These are phyloP conservation scores for Parazoanthus atlanticus DNA, from an alignment of 92 coral and sea anemone genomes.

Conservation along the genomic window DNA sequence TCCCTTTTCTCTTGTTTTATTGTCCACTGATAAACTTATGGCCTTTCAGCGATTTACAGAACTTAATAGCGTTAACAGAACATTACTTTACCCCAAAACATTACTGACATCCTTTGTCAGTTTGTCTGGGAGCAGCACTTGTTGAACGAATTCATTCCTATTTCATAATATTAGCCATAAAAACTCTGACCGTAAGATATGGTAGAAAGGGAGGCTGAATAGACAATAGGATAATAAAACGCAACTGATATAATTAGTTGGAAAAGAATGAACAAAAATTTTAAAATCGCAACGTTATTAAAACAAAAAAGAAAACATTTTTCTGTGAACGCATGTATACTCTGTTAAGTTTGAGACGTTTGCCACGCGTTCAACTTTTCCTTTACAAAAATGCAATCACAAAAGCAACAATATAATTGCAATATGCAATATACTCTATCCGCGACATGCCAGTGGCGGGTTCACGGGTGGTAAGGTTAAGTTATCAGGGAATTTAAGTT, in stretches of 20 bases:
- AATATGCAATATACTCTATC: conserved; percentile 9
- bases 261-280: not conserved
- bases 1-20: not conserved
- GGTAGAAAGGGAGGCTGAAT: not conserved
- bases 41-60: not conserved
- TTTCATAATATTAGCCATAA: not conserved
- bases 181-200: not conserved
- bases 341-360: no score
- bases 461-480: conserved; percentile 1
- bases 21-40: not conserved
- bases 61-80: not conserved
- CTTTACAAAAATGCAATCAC: not conserved
- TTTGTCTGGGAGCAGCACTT: not conserved
- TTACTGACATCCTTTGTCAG: not conserved
- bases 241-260: not conserved
- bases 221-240: not conserved
- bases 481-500: not conserved
- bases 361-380: not conserved
- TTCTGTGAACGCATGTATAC: not conserved
- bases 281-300: no score
- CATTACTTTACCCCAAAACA: not conserved
- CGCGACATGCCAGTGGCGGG: not conserved
- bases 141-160: not conserved
- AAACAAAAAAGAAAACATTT: no score
- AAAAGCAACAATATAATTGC: conserved; percentile 35